Conservation (phyloP, 2,797 vertebrate species). For the Neosilurus mollespiculum region DNA sequence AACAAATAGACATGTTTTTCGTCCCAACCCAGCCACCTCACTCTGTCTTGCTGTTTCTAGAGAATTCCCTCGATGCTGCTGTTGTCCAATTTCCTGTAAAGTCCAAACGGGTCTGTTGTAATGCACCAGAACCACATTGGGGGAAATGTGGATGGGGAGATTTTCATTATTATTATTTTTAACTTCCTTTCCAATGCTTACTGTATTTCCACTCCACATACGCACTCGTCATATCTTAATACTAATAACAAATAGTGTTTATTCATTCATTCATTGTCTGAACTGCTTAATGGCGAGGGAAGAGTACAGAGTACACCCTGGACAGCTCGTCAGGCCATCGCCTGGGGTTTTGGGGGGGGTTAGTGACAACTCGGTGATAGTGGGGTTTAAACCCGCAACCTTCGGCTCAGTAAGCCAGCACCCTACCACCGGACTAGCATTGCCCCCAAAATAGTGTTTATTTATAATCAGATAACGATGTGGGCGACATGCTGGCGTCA, state of each 20-base stretch:
- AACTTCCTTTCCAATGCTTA: background rate
- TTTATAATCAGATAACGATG: no score
- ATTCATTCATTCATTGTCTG: no score
- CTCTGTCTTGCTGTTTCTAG: conserved; percentile 6
- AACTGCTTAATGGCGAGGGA: no score
- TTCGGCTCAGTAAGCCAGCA: no score
- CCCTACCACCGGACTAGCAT: no score
- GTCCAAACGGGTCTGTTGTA: background rate
- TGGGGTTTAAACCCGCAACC: no score
- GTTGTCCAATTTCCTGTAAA: background rate
- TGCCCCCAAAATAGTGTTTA: no score
- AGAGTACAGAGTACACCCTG: no score
- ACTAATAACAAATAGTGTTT: background rate
- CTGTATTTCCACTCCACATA: background rate
- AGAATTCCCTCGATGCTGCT: background rate
- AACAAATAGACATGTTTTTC: conserved; percentile 31
- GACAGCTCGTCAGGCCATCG: no score
- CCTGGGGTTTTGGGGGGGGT: no score
- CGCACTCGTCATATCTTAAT: background rate
- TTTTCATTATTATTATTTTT: background rate
- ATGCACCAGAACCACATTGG: background rate
- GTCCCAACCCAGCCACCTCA: conserved; percentile 6
- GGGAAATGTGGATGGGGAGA: background rate
- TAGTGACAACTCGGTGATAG: no score
- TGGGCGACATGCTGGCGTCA: no score